Conservation (phyloP, 2,113 vertebrate genomes). For the Benitochromis conjunctus region DNA sequence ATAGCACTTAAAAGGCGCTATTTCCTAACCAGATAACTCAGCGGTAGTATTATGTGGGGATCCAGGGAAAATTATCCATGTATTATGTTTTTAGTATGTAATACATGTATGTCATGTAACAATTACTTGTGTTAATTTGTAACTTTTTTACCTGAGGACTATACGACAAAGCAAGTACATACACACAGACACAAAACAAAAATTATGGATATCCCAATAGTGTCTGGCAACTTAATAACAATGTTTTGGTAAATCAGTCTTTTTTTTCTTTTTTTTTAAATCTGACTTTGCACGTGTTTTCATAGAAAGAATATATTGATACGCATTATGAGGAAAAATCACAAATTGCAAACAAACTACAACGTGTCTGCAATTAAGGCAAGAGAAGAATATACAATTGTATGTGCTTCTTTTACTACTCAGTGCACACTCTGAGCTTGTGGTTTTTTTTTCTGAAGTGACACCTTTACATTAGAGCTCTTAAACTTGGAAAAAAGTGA, state of each 20-base stretch:
- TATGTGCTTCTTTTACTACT: neutral
- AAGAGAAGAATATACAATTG: neutral
- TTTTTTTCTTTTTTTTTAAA: neutral
- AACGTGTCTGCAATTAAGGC: neutral
- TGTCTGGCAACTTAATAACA: neutral
- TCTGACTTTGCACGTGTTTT: neutral
- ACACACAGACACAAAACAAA: neutral
- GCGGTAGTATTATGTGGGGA: neutral
- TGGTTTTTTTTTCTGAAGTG: neutral
- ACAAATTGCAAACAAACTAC: neutral
- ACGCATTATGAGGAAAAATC: neutral
- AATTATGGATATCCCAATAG: neutral
- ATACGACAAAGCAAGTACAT: neutral
- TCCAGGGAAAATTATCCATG: neutral
- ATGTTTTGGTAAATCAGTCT: neutral
- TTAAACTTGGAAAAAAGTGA: neutral
- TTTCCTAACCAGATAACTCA: neutral
- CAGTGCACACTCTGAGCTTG: neutral
- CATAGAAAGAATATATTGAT: neutral
- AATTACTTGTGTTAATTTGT: neutral
- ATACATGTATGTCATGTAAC: neutral
- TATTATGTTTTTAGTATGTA: neutral
- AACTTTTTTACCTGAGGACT: neutral
- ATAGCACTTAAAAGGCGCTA: neutral
- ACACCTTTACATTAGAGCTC: neutral